Evolutionary conservation across 2,113 vertebrate species (phyloP).

Genomic region (Chrysemys picta): DNA sequence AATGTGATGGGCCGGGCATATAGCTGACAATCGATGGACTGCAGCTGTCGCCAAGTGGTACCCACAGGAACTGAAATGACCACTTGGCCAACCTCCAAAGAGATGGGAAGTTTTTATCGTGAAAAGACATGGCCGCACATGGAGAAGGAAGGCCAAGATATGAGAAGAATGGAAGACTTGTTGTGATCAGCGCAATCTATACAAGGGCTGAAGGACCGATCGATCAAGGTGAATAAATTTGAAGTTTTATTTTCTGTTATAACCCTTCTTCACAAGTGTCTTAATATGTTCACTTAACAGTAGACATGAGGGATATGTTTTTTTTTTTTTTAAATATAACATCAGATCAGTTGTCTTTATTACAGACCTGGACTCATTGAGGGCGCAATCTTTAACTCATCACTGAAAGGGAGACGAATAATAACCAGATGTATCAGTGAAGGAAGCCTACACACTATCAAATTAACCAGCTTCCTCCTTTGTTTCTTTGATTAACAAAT

Average conservation of each 20-base stretch:
- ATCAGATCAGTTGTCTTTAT: neutral
- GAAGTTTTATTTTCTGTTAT: constrained; percentile 43
- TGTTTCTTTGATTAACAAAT: constrained; percentile 24
- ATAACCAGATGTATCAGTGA: neutral
- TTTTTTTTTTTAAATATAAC: neutral
- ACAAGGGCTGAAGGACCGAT: too few relatives aligned
- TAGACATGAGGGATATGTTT: neutral
- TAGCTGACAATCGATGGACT: too few relatives aligned
- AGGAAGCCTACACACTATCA: constrained; percentile 3
- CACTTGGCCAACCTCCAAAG: too few relatives aligned
- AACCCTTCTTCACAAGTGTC: neutral
- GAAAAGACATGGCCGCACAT: too few relatives aligned
- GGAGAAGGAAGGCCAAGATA: too few relatives aligned
- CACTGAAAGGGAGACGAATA: neutral
- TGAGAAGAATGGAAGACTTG: too few relatives aligned
- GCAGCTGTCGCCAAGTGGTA: too few relatives aligned
- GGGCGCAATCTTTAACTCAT: neutral
- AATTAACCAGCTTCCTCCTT: neutral
- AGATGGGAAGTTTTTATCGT: too few relatives aligned
- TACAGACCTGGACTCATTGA: neutral
- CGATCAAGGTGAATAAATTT: too few relatives aligned
- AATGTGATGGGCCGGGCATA: too few relatives aligned
- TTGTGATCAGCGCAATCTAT: too few relatives aligned
- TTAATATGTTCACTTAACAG: neutral
- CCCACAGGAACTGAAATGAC: too few relatives aligned